A percentile compares a stretch with the other conserved stretches of the same genome.
Conservation (phyloP, 2,797 vertebrate genomes). For the Sebastes trivittatus region DNA sequence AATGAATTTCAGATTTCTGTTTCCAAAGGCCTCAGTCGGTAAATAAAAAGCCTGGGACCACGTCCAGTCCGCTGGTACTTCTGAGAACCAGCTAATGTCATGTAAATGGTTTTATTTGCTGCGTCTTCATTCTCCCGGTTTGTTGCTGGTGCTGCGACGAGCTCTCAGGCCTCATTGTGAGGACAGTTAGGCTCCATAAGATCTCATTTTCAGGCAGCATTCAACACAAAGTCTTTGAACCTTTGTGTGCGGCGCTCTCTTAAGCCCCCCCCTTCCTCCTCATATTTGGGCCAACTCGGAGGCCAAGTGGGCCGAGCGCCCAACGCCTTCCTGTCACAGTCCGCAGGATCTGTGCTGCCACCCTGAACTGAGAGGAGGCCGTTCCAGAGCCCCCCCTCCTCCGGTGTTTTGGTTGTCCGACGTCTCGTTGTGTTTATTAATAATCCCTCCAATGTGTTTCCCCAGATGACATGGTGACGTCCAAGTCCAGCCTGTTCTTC, state of each 20-base stretch:
- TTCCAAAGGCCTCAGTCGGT: not conserved
- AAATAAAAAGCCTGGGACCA: conserved; percentile 1
- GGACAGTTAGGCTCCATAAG: conserved; percentile 45
- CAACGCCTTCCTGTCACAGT: conserved; percentile 50
- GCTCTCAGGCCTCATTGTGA: conserved; percentile 54
- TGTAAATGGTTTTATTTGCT: conserved; percentile 31
- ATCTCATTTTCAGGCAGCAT: conserved; percentile 54
- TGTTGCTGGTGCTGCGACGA: conserved; percentile 10
- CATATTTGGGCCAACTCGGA: conserved; percentile 48
- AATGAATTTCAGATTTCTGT: not conserved
- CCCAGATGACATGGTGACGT: conserved; percentile 91
- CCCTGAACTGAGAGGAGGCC: conserved; percentile 17
- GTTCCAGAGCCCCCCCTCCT: not conserved
- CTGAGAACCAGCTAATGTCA: conserved; percentile 30
- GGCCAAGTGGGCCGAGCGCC: conserved; percentile 63
- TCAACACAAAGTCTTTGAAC: conserved; percentile 63
- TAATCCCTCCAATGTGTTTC: not conserved
- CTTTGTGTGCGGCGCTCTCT: conserved; percentile 41
- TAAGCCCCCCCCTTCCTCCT: conserved; percentile 22
- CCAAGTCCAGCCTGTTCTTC: conserved; percentile 94
- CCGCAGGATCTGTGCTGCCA: conserved; percentile 37
- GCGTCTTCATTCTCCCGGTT: conserved; percentile 45
- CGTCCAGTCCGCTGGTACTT: conserved; percentile 14
- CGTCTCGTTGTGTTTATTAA: not conserved
- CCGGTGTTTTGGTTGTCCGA: not conserved